Base-by-base conservation (phyloP, 2,113 vertebrate species). In the Onychostoma macrolepis region DNA sequence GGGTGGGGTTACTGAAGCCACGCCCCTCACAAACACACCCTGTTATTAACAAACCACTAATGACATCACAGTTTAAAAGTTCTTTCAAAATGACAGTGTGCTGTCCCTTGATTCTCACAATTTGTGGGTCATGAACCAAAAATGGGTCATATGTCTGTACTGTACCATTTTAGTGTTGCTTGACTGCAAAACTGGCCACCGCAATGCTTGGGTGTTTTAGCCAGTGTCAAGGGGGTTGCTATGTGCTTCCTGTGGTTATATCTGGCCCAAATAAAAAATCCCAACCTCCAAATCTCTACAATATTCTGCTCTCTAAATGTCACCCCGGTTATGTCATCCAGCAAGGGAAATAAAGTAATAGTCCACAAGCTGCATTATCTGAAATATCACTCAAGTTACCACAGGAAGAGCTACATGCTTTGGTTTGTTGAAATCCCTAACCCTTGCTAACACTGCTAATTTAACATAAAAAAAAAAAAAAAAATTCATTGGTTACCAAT, bases 1-100 rank as follows among this genome's bases (percentile, higher is more conserved):
- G 38, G 77, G 78, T 41, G 80, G 80, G n/a, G 80, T 45, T 67
- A 81, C 80, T 19, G 58, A 30, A 63, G 38, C 80, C 80, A 81
- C n/a, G 0, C 41, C 72, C 72, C 72, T 76, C 8, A 26, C 72
- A 76, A 8, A 28, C 72, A 75, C 72, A 30, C 56, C 58, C 58
- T 45, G 58, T 65, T 65, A 81, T 81, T 65, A 45, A 10, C 58
- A 65, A 45, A 45, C 80, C 80, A 81, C 80, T 3, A 45, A 65
- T 81, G 38, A 45, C 5, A 17, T 45, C 38, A 61, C 50, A 10
- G 21, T n/a, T 30, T 65, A 26, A 63, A 43, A 65, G 24, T 28
- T 4, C n/a, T 65, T 81, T 26, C 56, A 81, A 24, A 43, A 81
- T 65, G 24, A 43, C 13, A 41, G 58, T 28, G n/a, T 26, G n/a